phyloP scores from a whole-genome alignment of 2,888 invertebrate species.

The Mesorhabditis belari region DNA sequence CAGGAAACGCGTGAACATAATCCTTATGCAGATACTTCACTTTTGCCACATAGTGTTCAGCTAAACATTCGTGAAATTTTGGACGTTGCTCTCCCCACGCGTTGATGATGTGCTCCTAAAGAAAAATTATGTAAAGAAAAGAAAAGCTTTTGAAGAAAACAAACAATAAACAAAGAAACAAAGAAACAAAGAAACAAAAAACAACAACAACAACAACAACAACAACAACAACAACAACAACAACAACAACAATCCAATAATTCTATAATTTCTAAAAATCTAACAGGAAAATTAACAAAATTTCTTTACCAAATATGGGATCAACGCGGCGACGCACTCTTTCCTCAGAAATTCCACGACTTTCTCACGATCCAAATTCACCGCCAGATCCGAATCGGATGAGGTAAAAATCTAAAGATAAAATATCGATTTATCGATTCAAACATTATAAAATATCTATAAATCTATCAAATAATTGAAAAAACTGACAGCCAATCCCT shows the following conservation, averaged over 20 bases:
- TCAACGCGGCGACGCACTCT: constrained; percentile 70
- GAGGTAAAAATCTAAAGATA: constrained; percentile 70
- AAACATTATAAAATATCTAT: neutral
- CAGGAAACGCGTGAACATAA: constrained; percentile 53
- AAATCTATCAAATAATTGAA: neutral
- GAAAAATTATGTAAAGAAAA: too few species aligned
- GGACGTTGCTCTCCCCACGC: constrained; percentile 79
- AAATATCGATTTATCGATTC: too few species aligned
- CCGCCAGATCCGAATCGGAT: constrained; percentile 70
- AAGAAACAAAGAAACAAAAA: too few species aligned
- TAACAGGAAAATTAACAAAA: too few species aligned
- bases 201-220: too few species aligned
- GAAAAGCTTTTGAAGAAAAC: too few species aligned
- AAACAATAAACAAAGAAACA: too few species aligned
- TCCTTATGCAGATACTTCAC: constrained; percentile 55
- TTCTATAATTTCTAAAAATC: constrained; percentile 18
- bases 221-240: too few species aligned
- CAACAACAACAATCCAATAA: too few species aligned
- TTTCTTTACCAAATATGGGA: constrained; percentile 77
- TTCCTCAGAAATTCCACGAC: constrained; percentile 81
- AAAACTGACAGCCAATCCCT: constrained; percentile 67
- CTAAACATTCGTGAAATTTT: constrained; percentile 80
- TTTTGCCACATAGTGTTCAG: constrained; percentile 79
- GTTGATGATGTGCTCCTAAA: constrained; percentile 78
- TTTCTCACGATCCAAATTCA: constrained; percentile 77